Evolutionary conservation across 2,113 vertebrate genomes (phyloP).

Genomic region (Alectura lathami): DNA sequence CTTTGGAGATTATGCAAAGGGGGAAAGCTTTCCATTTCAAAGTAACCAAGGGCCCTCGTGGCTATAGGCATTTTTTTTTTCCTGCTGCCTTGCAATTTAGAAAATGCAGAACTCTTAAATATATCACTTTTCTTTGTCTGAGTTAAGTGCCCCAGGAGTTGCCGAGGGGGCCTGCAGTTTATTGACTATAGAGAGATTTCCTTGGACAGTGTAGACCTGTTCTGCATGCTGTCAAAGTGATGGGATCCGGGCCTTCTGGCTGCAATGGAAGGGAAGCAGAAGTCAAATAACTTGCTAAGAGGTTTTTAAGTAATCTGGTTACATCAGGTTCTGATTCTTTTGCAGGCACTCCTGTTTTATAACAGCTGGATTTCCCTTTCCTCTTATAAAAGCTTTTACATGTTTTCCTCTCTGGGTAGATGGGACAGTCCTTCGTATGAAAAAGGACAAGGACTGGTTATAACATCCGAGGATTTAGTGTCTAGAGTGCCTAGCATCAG

Average conservation of each 20-base stretch:
- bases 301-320: not conserved
- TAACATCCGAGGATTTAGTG: not conserved
- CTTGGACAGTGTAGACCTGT: not conserved
- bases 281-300: not conserved
- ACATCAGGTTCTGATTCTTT: not conserved
- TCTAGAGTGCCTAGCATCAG: not conserved
- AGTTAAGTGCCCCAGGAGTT: not conserved
- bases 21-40: constrained; percentile 14
- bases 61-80: not conserved
- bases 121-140: not conserved
- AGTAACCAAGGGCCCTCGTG: not conserved
- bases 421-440: not conserved
- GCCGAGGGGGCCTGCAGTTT: not conserved
- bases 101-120: not conserved
- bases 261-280: not conserved
- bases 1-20: not conserved
- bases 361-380: not conserved
- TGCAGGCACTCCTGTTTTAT: not conserved
- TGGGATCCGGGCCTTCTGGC: not conserved
- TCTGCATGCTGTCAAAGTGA: not conserved
- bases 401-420: not conserved
- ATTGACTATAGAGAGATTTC: not conserved
- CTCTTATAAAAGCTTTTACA: not conserved
- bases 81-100: not conserved
- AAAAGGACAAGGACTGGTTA: not conserved